These are phyloP conservation scores for Oppia nitens DNA, from an alignment of 1,140 invertebrate species.

Conservation along the genomic window DNA sequence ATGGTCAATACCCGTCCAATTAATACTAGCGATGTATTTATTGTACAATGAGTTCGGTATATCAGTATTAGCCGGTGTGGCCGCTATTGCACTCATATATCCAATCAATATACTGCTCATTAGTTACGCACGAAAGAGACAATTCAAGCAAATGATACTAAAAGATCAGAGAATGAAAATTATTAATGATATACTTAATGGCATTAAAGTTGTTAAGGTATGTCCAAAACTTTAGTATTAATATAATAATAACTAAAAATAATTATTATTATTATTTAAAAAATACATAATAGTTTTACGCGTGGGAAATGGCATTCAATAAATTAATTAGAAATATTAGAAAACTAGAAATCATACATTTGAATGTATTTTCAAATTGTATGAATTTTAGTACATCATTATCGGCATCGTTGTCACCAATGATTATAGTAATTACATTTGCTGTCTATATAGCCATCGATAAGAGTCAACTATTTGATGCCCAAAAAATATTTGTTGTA, in stretches of 20 bases:
- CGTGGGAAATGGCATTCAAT: conserved; percentile 24
- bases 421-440: conserved; percentile 42
- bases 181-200: conserved; percentile 28
- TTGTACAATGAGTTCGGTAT: conserved; percentile 40
- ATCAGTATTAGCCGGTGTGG: conserved; percentile 71
- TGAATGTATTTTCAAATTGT: conserved; percentile 14
- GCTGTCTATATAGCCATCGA: conserved; percentile 59
- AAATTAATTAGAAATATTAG: conserved; percentile 18
- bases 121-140: conserved; percentile 27
- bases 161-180: conserved; percentile 29
- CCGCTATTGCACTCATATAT: conserved; percentile 56
- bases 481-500: conserved; percentile 84
- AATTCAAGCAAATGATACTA: conserved; percentile 28
- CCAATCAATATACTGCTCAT: conserved; percentile 33
- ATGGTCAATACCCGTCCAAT: conserved; percentile 28
- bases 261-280: no score
- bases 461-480: conserved; percentile 51
- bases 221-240: conserved; percentile 52
- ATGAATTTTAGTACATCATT: conserved; percentile 16
- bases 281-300: conserved; percentile 4
- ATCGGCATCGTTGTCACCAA: conserved; percentile 24
- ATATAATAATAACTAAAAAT: no score
- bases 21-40: conserved; percentile 27
- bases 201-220: conserved; percentile 25
- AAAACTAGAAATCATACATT: conserved; percentile 19